These are phyloP conservation scores for Acleris holmiana DNA, from an alignment of 2,888 invertebrate genomes.

Conservation along the genomic window DNA sequence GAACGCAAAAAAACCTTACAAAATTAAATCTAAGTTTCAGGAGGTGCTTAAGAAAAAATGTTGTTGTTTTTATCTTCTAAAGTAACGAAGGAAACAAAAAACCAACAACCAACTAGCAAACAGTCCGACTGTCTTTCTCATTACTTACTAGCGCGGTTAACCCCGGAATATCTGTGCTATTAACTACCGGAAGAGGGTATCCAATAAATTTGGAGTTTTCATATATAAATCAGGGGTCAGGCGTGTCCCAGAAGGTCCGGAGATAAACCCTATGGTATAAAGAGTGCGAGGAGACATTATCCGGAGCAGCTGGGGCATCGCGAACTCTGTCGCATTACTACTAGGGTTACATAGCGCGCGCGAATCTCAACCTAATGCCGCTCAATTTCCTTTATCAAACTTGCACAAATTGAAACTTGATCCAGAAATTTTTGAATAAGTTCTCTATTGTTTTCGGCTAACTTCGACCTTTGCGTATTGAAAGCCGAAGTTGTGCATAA, in stretches of 20 bases:
- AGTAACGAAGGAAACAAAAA: constrained; percentile 50
- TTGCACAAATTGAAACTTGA: constrained; percentile 64
- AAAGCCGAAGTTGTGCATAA: constrained; percentile 16
- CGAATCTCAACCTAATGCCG: constrained; percentile 48
- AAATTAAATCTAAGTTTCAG: background rate
- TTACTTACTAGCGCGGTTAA: constrained; percentile 67
- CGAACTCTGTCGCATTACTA: constrained; percentile 69
- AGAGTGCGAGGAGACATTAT: constrained; percentile 62
- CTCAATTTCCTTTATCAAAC: constrained; percentile 45
- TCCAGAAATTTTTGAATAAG: constrained; percentile 51
- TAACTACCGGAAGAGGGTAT: constrained; percentile 64
- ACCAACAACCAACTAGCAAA: constrained; percentile 47
- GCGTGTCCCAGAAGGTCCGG: constrained; percentile 62
- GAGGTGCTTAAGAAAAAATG: no score
- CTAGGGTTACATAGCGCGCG: constrained; percentile 58
- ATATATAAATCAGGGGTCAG: constrained; percentile 73
- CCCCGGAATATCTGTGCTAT: constrained; percentile 70
- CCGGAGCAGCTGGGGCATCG: constrained; percentile 65
- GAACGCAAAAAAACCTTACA: background rate
- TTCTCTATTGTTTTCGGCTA: constrained; percentile 40
- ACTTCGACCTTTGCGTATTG: constrained; percentile 12
- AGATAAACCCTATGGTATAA: constrained; percentile 68
- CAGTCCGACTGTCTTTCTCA: constrained; percentile 62
- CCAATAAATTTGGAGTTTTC: constrained; percentile 72
- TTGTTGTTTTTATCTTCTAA: constrained; percentile 4